These are phyloP conservation scores for Plemyria rubiginata DNA, from an alignment of 2,888 invertebrate species.

Conservation along the genomic window DNA sequence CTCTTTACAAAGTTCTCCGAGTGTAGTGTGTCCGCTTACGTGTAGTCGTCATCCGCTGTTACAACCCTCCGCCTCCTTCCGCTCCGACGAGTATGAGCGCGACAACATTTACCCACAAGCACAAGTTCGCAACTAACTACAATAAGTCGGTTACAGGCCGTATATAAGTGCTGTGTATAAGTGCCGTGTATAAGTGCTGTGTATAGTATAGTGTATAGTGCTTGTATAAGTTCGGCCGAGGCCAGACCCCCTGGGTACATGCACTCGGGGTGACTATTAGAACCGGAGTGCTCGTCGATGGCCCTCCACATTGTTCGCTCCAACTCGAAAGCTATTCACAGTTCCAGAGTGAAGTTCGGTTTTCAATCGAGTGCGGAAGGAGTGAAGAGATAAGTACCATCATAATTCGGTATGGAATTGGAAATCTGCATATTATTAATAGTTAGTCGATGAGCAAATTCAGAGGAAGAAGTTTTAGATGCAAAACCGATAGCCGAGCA, in stretches of 20 bases:
- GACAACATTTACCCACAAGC: neutral
- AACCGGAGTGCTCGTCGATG: conserved; percentile 4
- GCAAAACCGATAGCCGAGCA: conserved; percentile 46
- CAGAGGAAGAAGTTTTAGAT: conserved; percentile 38
- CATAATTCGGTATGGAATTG: conserved; percentile 18
- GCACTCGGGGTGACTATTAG: conserved; percentile 9
- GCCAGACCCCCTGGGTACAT: conserved; percentile 7
- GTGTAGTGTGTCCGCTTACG: neutral
- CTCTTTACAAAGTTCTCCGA: neutral
- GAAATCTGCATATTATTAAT: conserved; percentile 34
- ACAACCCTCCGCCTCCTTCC: too few relatives aligned
- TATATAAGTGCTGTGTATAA: too few relatives aligned
- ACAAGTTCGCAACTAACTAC: conserved; percentile 12
- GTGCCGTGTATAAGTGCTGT: too few relatives aligned
- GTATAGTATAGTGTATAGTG: too few relatives aligned
- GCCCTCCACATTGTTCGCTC: conserved; percentile 21
- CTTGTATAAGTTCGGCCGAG: conserved; percentile 2
- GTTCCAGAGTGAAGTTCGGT: conserved; percentile 20
- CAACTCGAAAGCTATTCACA: conserved; percentile 14
- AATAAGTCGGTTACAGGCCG: conserved; percentile 11
- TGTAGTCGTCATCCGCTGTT: neutral
- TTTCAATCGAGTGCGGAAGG: conserved; percentile 17
- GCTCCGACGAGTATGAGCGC: conserved; percentile 2
- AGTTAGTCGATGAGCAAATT: conserved; percentile 25
- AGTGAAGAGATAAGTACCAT: conserved; percentile 17